These are phyloP conservation scores for Cephus nigrinus DNA, from an alignment of 2,888 invertebrate species.

Conservation along the genomic window DNA sequence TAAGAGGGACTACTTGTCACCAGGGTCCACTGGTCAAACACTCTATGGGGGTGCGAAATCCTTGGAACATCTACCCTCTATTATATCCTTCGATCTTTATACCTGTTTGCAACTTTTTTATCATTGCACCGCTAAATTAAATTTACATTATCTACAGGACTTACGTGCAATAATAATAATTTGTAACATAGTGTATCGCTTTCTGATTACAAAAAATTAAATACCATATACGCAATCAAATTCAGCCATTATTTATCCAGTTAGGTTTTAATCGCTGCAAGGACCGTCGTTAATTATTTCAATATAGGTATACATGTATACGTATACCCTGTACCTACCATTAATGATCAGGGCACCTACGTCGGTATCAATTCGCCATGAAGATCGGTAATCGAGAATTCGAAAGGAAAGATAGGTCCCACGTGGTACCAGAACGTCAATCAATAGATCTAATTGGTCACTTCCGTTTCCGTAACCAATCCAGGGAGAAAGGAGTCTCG, in stretches of 20 bases:
- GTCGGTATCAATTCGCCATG: neutral
- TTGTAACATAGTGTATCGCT: no score
- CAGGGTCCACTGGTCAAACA: neutral
- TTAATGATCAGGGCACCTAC: neutral
- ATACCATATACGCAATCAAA: no score
- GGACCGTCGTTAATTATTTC: neutral
- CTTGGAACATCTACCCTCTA: neutral
- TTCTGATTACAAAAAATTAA: no score
- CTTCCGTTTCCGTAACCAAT: neutral
- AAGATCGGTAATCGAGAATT: neutral
- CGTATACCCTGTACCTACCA: neutral
- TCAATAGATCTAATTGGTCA: neutral
- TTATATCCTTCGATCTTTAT: neutral
- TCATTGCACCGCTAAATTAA: neutral
- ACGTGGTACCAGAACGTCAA: neutral
- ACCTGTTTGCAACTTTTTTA: neutral
- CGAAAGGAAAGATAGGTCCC: neutral
- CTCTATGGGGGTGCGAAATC: neutral
- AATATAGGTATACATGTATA: neutral
- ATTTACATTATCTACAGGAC: neutral
- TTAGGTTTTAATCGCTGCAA: neutral
- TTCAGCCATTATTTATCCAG: no score
- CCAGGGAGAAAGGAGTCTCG: neutral
- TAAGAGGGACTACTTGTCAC: neutral
- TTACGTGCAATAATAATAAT: no score